Base-by-base conservation (phyloP, 2,888 invertebrate species). In the Mythimna impura region DNA sequence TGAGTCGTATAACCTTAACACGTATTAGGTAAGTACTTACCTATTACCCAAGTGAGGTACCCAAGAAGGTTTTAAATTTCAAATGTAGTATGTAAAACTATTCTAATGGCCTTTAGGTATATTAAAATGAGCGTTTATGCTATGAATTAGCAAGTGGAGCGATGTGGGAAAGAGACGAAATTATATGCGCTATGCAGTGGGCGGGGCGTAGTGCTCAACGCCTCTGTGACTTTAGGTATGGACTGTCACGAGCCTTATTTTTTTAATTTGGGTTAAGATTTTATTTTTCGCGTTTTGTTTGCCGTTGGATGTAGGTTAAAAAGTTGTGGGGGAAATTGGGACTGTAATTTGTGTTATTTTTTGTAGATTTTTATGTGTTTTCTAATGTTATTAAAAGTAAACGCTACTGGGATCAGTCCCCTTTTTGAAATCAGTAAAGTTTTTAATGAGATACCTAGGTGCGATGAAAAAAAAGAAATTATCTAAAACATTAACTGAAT, bases 161-260 rank as follows among this genome's bases (percentile, higher is more conserved):
- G 63, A 66, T 75, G 91, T 76, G 76, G 73, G 89, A 92, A 80
- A 85, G 91, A 88, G 92, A 92, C 82, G 76, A 88, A 85, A 80
- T 87, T 88, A 91, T 76, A 80, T 91, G 91, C 89, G 89, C 85
- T 86, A 83, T 91, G 88, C 89, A 88, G 89, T 89, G 92, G 94
- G 94, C 94, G 94, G 88, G 87, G 93, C 90, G 54, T 79, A 68
- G 83, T 84, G 76, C 76, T 83, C 77, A 76, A 86, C 86, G 86
- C 86, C 86, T 86, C 86, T 86, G 72, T 78, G 78, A 83, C 82
- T 87, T 86, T 90, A 89, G 89, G 90, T 88, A 88, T 87, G 64
- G 66, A 63, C 47, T 61, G 63, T 50, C 52, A 64, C 17, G 20
- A 71, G 71, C 61, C 62, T 78, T 76, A 63, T 78, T 80, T 80